Base-by-base conservation (phyloP, 2,888 invertebrate genomes). In the Lasiommata megera region DNA sequence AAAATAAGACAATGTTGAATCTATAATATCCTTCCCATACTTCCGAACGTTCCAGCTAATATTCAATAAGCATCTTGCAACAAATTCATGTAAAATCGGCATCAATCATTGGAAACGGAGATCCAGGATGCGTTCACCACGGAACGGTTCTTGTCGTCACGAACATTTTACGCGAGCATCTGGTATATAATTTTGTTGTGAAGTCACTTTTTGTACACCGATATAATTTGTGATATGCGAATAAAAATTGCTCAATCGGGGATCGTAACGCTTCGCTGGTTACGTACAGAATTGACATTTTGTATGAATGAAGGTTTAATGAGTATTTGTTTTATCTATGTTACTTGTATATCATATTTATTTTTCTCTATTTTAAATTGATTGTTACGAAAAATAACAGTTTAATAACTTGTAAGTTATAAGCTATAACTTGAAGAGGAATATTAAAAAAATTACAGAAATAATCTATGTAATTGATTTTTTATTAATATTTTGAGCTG, bases 101-200 rank as follows among this genome's bases (percentile, higher is more conserved):
- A 51, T 51, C 38, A 51, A 51, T 51, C 50, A 38, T 11, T 1
- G 12, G 12, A 3, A 51, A 38, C 14, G 14, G 6, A 38, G 50
- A 51, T 51, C n/a, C 38, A 51, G 50, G 38, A 51, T 51, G 38
- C 50, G 7, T 37, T 38, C 16, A 38, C 38, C 11, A 38, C 50
- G 50, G 38, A 48, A 37, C 36, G 9, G 12, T 7, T 46, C 41
- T 48, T 36, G 18, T 17, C 36, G 38, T 23, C 38, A 51, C 50
- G 50, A 51, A 51, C 28, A 34, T 47, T 47, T 47, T 36, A 36
- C 36, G 18, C 18, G 1, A 34, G 28, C 50, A 16, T 51, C 23
- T 14, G 16, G 11, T 11, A 29, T 3, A 3, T 51, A 51, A 51
- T 14, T n/a, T n/a, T n/a, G n/a, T n/a, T 38, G 38, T 38, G 6